Evolutionary conservation across 2,888 invertebrate species (phyloP).

Genomic region (Steromphala cineraria): DNA sequence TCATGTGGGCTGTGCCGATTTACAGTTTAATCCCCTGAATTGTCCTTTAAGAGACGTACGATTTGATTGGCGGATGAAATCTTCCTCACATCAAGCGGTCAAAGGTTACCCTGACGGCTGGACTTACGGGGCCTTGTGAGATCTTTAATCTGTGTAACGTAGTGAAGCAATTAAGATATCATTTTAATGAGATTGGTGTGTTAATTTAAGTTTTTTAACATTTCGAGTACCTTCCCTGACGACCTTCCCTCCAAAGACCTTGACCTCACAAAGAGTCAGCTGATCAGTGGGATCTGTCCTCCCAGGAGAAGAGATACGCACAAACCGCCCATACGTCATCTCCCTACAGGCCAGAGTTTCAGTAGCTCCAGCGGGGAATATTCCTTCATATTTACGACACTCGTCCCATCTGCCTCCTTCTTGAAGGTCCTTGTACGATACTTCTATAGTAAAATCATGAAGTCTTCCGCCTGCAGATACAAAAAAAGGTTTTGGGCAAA

Average conservation of each 20-base stretch:
- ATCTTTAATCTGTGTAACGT: no score
- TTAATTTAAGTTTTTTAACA: no score
- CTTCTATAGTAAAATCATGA: background rate
- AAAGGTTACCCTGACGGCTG: no score
- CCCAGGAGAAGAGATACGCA: background rate
- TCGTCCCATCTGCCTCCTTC: background rate
- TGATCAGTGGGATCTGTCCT: background rate
- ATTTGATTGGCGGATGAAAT: no score
- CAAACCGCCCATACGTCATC: background rate
- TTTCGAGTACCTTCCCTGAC: background rate
- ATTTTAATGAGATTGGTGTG: no score
- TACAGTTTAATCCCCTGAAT: no score
- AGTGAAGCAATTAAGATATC: no score
- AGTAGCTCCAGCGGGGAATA: background rate
- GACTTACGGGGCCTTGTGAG: no score
- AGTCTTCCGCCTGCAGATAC: background rate
- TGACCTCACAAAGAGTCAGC: background rate
- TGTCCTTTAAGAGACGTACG: no score
- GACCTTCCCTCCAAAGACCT: background rate
- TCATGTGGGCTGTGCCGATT: no score
- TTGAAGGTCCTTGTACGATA: background rate
- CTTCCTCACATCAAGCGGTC: no score
- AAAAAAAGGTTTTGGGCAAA: background rate
- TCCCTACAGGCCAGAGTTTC: background rate
- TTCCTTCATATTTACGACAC: background rate